phyloP scores from a whole-genome alignment of 2,113 vertebrate genomes.

The Sphaerodactylus townsendi region DNA sequence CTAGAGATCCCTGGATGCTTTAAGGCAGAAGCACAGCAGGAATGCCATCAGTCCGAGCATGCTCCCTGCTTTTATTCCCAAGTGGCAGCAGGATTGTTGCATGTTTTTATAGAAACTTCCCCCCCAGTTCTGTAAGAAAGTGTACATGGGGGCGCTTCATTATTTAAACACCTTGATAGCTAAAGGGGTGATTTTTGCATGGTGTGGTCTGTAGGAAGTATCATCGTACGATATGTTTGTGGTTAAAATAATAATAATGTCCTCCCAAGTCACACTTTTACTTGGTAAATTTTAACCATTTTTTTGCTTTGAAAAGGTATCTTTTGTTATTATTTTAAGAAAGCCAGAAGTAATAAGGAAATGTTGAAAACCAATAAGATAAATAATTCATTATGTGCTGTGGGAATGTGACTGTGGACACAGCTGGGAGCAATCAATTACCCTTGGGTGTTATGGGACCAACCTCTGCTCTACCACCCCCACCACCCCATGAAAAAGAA shows the following conservation, averaged over 20 bases:
- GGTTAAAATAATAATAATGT: constrained; percentile 60
- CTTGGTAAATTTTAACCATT: constrained; percentile 61
- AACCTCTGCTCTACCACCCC: neutral
- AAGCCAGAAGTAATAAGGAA: constrained; percentile 65
- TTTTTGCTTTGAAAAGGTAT: constrained; percentile 63
- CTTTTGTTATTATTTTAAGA: constrained; percentile 66
- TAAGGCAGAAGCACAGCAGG: neutral
- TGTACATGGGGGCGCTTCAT: neutral
- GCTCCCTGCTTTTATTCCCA: neutral
- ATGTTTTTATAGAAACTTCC: neutral
- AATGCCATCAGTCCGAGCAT: too few species aligned
- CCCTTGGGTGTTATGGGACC: constrained; percentile 64
- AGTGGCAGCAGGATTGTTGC: neutral
- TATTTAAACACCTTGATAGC: neutral
- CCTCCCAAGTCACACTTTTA: constrained; percentile 53
- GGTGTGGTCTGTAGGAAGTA: constrained; percentile 38
- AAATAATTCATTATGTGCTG: constrained; percentile 66
- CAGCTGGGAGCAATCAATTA: constrained; percentile 79
- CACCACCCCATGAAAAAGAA: neutral
- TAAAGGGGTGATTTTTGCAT: constrained; percentile 48
- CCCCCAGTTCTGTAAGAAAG: neutral
- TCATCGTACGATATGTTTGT: constrained; percentile 53
- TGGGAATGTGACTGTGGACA: constrained; percentile 67
- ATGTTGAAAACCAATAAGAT: constrained; percentile 71
- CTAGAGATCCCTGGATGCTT: too few species aligned